Percentiles rank a stretch among this genome's conserved stretches.
Evolutionary conservation across 2,113 vertebrate genomes (phyloP).

Genomic region (Synchiropus splendidus): DNA sequence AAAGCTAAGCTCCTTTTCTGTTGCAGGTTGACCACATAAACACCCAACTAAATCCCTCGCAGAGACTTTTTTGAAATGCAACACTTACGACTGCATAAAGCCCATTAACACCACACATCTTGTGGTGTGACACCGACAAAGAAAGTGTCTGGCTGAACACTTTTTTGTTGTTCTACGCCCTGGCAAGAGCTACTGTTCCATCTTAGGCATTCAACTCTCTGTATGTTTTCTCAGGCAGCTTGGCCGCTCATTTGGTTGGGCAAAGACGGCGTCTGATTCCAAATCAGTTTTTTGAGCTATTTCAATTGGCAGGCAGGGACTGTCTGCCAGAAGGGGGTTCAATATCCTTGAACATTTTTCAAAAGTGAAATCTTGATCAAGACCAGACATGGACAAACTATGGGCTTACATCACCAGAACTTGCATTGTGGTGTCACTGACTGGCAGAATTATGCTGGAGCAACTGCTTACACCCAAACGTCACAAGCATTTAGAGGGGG

Average conservation of each 20-base stretch:
- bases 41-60: conserved; percentile 48
- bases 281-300: conserved; percentile 7
- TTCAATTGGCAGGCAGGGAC: background rate
- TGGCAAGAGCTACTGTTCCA: conserved; percentile 39
- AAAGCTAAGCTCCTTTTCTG: conserved; percentile 34
- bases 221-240: conserved; percentile 37
- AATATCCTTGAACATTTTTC: too few species aligned
- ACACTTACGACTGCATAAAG: conserved; percentile 46
- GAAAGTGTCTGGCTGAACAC: conserved; percentile 26
- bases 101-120: conserved; percentile 32
- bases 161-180: conserved; percentile 33
- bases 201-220: conserved; percentile 11
- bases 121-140: conserved; percentile 34
- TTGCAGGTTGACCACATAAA: conserved; percentile 57
- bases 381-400: too few species aligned
- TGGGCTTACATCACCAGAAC: too few species aligned
- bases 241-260: conserved; percentile 16
- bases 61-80: conserved; percentile 40
- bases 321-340: background rate
- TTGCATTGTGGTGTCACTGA: too few species aligned
- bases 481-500: too few species aligned
- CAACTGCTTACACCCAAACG: too few species aligned
- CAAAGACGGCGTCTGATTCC: background rate
- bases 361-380: too few species aligned
- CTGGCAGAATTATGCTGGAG: too few species aligned